Conservation (phyloP, 2,888 invertebrate species). For the Hoplodrina ambigua region DNA sequence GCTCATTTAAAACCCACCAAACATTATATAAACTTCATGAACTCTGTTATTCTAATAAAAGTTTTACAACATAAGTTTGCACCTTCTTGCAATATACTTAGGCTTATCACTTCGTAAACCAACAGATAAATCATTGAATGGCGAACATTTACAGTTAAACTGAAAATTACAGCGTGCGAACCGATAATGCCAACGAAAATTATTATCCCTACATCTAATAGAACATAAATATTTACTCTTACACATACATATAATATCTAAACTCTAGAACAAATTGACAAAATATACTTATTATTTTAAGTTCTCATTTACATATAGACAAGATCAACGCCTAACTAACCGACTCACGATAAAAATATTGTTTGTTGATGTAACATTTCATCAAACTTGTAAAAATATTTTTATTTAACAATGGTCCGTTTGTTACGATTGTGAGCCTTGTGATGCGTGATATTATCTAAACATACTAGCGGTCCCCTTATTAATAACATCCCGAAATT, state of each 20-base stretch:
- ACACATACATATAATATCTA: slow-evolving; percentile 71
- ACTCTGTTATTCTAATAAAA: slow-evolving; percentile 52
- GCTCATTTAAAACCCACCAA: slow-evolving; percentile 59
- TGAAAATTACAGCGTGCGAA: slow-evolving; percentile 67
- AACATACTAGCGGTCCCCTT: slow-evolving; percentile 76
- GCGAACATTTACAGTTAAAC: slow-evolving; percentile 65
- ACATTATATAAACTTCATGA: slow-evolving; percentile 55
- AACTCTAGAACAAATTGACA: slow-evolving; percentile 87
- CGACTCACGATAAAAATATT: slow-evolving; percentile 79
- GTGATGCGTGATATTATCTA: slow-evolving; percentile 79
- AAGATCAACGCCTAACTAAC: slow-evolving; percentile 75
- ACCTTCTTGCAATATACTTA: slow-evolving; percentile 56
- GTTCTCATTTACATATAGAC: slow-evolving; percentile 82
- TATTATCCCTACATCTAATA: slow-evolving; percentile 64
- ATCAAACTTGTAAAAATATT: slow-evolving; percentile 86
- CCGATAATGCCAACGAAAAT: slow-evolving; percentile 64
- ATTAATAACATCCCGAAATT: slow-evolving; percentile 53
- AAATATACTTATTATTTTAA: slow-evolving; percentile 80
- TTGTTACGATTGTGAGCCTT: slow-evolving; percentile 83
- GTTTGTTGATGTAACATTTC: slow-evolving; percentile 71
- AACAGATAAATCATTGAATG: slow-evolving; percentile 46
- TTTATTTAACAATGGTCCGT: slow-evolving; percentile 86
- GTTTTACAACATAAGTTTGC: slow-evolving; percentile 59
- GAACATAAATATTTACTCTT: slow-evolving; percentile 78
- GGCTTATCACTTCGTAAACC: slow-evolving; percentile 41